These are phyloP conservation scores for Drosophila bipectinata DNA, from an alignment of 1,140 invertebrate genomes.

Conservation along the genomic window DNA sequence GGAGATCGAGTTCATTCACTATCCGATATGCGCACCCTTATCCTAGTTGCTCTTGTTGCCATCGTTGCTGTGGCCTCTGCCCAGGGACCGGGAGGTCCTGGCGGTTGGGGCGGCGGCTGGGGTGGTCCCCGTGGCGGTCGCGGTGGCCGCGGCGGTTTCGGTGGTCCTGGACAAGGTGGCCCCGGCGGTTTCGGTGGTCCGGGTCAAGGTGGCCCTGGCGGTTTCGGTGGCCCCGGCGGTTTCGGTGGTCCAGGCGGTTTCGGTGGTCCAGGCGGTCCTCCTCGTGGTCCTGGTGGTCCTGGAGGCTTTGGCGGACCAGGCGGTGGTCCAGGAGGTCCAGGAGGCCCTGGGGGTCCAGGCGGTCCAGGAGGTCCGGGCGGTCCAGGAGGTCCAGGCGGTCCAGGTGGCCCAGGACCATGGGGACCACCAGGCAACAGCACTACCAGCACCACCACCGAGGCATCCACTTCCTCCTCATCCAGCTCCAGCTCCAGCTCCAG, in stretches of 20 bases:
- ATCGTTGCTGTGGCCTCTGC: slow-evolving; percentile 32
- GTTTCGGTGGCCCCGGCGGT: slow-evolving; percentile 6
- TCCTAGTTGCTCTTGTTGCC: slow-evolving; percentile 29
- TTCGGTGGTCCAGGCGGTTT: slow-evolving; percentile 1
- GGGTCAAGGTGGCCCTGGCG: not conserved
- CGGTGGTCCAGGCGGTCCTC: not conserved
- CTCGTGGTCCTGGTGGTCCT: not conserved
- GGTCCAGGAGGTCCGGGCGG: slow-evolving; percentile 21
- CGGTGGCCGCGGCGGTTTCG: slow-evolving; percentile 1
- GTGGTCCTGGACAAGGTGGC: not conserved
- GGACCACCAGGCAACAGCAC: slow-evolving; percentile 28
- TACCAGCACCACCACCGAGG: slow-evolving; percentile 18
- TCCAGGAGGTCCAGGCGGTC: slow-evolving; percentile 16
- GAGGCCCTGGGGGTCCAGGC: not conserved
- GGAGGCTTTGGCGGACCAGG: slow-evolving; percentile 13
- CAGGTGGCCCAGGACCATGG: slow-evolving; percentile 21
- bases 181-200: slow-evolving; percentile 1
- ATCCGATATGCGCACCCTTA: slow-evolving; percentile 30
- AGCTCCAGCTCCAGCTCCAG: not conserved
- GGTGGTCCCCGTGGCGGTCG: not conserved
- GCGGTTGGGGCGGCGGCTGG: not conserved
- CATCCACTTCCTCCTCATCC: not conserved
- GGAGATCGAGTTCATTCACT: slow-evolving; percentile 22
- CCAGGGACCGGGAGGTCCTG: slow-evolving; percentile 30
- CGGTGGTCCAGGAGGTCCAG: slow-evolving; percentile 13